Conservation (phyloP, 1,140 invertebrate genomes). For the Cydia strobilella region DNA sequence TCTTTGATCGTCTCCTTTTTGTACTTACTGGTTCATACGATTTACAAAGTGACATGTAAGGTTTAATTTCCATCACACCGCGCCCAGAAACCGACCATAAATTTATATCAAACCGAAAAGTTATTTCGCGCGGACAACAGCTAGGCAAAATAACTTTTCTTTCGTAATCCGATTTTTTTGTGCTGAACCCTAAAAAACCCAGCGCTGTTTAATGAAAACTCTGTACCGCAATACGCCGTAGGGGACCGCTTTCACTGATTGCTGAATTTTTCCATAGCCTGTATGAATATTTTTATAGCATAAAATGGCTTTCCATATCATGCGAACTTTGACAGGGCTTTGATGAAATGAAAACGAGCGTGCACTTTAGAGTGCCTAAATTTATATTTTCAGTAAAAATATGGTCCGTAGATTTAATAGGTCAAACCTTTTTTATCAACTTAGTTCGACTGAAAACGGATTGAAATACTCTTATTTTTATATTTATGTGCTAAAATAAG, state of each 20-base stretch:
- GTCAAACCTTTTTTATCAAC: not conserved
- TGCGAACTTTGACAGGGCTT: constrained; percentile 42
- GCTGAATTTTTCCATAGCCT: constrained; percentile 59
- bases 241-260: constrained; percentile 72
- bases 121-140: constrained; percentile 14
- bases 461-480: too few species aligned
- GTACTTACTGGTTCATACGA: not conserved
- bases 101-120: constrained; percentile 27
- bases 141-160: constrained; percentile 23
- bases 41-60: not conserved
- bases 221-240: constrained; percentile 68
- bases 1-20: too few species aligned
- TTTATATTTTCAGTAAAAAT: not conserved
- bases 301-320: constrained; percentile 45
- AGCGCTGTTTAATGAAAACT: constrained; percentile 74
- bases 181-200: constrained; percentile 51
- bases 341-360: constrained; percentile 37
- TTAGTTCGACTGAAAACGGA: not conserved
- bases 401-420: not conserved
- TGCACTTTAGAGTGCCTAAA: constrained; percentile 4
- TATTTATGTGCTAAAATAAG: too few species aligned
- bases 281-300: constrained; percentile 68
- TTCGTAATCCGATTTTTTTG: not conserved
- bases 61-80: not conserved
- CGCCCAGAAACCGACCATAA: not conserved